Base-by-base conservation (phyloP, 2,888 invertebrate species). In the Eubasilissa splendida region DNA sequence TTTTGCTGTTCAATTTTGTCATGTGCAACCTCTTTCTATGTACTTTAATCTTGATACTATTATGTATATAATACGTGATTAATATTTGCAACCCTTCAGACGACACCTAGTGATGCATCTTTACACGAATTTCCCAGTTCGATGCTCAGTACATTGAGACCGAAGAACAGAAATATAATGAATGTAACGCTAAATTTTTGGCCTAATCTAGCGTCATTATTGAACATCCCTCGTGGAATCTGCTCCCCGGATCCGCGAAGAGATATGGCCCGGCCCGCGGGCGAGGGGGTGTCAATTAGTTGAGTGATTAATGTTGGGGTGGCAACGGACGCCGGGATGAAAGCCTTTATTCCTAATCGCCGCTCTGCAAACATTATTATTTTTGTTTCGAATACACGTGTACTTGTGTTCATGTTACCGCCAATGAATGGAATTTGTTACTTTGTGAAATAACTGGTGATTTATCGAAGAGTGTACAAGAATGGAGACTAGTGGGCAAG, bases 241-340 rank as follows among this genome's bases (percentile, higher is more conserved):
- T 58, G 71, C 56, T 73, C 66, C n/a, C 22, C 60, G 68, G 14
- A 14, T 68, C 68, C 22, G 70, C 53, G 70, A 22, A 70, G 71
- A 73, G 71, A 73, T 73, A 33, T 56, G 71, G 65, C 52, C 63
- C 54, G 63, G 9, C 50, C 7, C 65, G 31, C 42, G 42, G 31
- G 22, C 53, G 66, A 53, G 76, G 76, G 63, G 54, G 66, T 77
- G 77, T 77, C 77, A 77, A 77, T 77, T 77, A 77, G 77, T 68
- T 56, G 52, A 54, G 77, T 77, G 77, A 77, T 77, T 77, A 77
- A 77, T 77, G 77, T 42, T 14, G 11, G 50, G 42, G 68, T 33
- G 77, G 77, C 56, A 14, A 22, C 22, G 22, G 66, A 9, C 53
- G 70, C 60, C 33, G 12, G 22, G 50, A 42, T n/a, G 56, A 73